Evolutionary conservation across 2,888 invertebrate genomes (phyloP).

Genomic region (Microplitis deprimator): DNA sequence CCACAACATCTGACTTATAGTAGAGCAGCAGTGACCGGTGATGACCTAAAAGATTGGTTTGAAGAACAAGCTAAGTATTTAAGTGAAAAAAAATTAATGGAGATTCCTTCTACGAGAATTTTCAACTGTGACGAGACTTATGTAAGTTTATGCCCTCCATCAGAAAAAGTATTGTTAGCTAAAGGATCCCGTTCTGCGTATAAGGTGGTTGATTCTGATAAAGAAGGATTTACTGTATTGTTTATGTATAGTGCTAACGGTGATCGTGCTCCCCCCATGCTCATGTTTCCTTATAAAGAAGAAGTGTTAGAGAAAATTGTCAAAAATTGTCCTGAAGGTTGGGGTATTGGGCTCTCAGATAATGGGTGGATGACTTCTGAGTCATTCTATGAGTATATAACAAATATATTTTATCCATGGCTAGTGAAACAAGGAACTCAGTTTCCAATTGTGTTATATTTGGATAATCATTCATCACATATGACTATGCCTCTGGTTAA

Average conservation of each 20-base stretch:
- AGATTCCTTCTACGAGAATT: no score
- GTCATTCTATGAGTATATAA: slow-evolving; percentile 40
- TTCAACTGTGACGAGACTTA: no score
- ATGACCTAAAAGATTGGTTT: slow-evolving; percentile 24
- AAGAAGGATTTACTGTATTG: slow-evolving; percentile 36
- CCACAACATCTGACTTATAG: slow-evolving; percentile 24
- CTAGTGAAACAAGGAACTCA: slow-evolving; percentile 20
- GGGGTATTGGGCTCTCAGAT: slow-evolving; percentile 36
- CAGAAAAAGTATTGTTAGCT: slow-evolving; percentile 25
- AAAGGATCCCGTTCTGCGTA: slow-evolving; percentile 27
- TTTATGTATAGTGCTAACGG: slow-evolving; percentile 39
- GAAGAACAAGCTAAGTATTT: slow-evolving; percentile 20
- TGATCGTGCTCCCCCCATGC: slow-evolving; percentile 34
- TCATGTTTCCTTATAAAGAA: slow-evolving; percentile 40
- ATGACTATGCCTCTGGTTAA: slow-evolving; percentile 20
- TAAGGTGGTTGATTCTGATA: slow-evolving; percentile 25
- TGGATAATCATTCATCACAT: slow-evolving; percentile 29
- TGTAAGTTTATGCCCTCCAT: slow-evolving; percentile 22
- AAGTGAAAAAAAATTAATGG: neutral
- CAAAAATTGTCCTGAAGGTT: slow-evolving; percentile 28
- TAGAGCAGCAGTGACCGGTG: slow-evolving; percentile 32
- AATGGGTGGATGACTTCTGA: slow-evolving; percentile 39
- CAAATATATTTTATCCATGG: slow-evolving; percentile 30
- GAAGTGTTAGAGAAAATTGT: slow-evolving; percentile 35
- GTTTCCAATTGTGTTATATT: slow-evolving; percentile 29